Evolutionary conservation across 92 coral and sea anemone species (phyloP), one percentile per base, ranked within the genome.

Genomic region (Phenganax subtilis): DNA sequence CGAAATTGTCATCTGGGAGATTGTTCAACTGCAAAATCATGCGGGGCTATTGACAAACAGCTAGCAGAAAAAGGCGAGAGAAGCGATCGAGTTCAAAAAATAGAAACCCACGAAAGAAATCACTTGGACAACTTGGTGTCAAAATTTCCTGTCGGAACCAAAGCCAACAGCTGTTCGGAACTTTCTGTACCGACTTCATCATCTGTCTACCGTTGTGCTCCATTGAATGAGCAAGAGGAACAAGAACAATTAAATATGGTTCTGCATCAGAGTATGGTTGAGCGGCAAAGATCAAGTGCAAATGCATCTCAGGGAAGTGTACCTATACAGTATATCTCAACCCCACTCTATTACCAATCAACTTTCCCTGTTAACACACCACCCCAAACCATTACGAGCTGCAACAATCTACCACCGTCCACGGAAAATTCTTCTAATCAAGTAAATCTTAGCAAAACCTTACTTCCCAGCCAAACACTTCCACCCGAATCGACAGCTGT

Each of bases 11-110:
- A 74, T 73, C 81, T 68, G 44, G 60, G 77, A 20, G 85, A 20
- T 16, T 81, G 85, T 59, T 14, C 55, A 62, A 55, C 51, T 66
- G 85, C 75, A 51, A 70, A 68, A 74, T 58, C 59, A 8, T 81
- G 85, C 70, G 85, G 85, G 9, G 37, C 70, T 17, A 53, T 81
- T 59, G 85, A 67, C n/a, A 67, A 59, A 70, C 85, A 81, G 53
- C 77, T 31, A 30, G 57, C 28, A n/a, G 67, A 81, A 31, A 81
- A 81, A 56, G 85, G 75, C 16, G 20, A 25, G 20, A 10, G 11
- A 56, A 57, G 70, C 25, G 25, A 20, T 20, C 25, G 65, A 59
- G 12, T 59, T 59, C 77, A 72, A 72, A 3, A 72, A 8, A 5
- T 72, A 53, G 3, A 72, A 72, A 72, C n/a, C 77, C 77, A 5